Conservation (phyloP, 2,113 vertebrate species). For the Neotragus pygmaeus region DNA sequence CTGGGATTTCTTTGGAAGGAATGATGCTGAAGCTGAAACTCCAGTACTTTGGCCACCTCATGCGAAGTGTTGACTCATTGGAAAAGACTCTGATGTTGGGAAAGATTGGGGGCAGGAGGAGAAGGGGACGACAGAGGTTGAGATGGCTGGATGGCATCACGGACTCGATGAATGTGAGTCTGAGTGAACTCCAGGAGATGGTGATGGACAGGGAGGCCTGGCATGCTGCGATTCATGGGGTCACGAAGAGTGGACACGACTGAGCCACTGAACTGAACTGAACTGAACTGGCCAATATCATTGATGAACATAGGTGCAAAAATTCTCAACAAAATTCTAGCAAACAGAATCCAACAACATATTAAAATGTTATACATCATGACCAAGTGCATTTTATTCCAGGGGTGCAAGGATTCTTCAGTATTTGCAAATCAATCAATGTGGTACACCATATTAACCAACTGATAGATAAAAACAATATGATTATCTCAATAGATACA, state of each 20-base stretch:
- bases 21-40: background rate
- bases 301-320: background rate
- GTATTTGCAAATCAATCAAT: background rate
- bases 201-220: background rate
- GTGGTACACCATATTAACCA: background rate
- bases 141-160: background rate
- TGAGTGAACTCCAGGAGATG: background rate
- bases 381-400: background rate
- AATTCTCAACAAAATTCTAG: background rate
- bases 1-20: background rate
- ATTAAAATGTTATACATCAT: background rate
- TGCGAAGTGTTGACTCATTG: background rate
- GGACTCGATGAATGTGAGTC: background rate
- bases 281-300: background rate
- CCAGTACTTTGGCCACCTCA: background rate
- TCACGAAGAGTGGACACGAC: background rate
- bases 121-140: background rate
- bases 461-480: background rate
- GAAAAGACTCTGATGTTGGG: background rate
- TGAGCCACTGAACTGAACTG: background rate
- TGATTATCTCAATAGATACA: background rate
- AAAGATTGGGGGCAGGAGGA: background rate
- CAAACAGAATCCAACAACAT: background rate
- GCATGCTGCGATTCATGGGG: accelerated
- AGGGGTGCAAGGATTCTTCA: background rate